These are phyloP conservation scores for Eptatretus burgeri DNA, from an alignment of 2,113 vertebrate species.

Conservation along the genomic window DNA sequence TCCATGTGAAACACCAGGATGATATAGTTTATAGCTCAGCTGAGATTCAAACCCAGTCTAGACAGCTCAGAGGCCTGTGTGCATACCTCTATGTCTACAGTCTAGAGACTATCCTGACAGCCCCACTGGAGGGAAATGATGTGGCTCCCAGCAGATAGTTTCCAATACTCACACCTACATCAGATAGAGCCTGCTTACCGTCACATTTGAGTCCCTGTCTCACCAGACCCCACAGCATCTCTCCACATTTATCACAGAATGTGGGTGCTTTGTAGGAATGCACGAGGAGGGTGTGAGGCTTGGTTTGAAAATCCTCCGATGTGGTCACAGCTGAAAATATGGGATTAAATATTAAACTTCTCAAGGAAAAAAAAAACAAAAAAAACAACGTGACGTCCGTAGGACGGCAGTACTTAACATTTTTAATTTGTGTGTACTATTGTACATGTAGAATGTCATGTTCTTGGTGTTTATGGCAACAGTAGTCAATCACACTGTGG, in stretches of 20 bases:
- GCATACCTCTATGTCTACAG: too few relatives aligned
- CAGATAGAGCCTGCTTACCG: conserved; percentile 24
- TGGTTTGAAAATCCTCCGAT: conserved; percentile 94
- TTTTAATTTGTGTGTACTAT: too few relatives aligned
- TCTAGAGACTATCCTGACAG: not conserved
- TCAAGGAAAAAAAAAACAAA: conserved; percentile 10
- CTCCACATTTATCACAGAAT: conserved; percentile 96
- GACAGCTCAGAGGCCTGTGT: too few relatives aligned
- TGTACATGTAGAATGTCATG: too few relatives aligned
- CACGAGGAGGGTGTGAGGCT: conserved; percentile 78
- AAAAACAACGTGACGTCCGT: not conserved
- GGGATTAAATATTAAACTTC: conserved; percentile 12
- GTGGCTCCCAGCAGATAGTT: too few relatives aligned
- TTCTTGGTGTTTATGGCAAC: too few relatives aligned
- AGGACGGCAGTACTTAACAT: too few relatives aligned
- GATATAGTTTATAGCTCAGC: too few relatives aligned
- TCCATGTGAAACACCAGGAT: too few relatives aligned
- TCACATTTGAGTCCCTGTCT: conserved; percentile 95
- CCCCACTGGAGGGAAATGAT: not conserved
- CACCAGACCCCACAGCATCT: conserved; percentile 97
- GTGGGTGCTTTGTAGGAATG: conserved; percentile 97
- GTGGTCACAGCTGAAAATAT: conserved; percentile 52
- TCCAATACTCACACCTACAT: too few relatives aligned
- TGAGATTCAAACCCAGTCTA: too few relatives aligned
- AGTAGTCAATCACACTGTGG: too few relatives aligned